A percentile compares a stretch with the other conserved stretches of the same genome.
phyloP scores from a whole-genome alignment of 2,113 vertebrate genomes.

The Sinocyclocheilus grahami region DNA sequence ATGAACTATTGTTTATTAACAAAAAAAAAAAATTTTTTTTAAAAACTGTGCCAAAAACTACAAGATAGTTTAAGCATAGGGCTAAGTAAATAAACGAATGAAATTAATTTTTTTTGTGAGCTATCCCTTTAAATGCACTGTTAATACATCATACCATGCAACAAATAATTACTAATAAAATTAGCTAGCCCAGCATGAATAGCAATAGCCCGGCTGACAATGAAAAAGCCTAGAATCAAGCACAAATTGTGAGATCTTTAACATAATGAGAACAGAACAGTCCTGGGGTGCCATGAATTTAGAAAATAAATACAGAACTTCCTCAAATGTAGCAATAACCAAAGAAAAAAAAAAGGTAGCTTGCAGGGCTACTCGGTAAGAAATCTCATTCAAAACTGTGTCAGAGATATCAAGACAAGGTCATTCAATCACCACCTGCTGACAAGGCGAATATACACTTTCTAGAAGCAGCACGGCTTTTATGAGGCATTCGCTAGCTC shows the following conservation, averaged over 20 bases:
- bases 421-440: constrained; percentile 49
- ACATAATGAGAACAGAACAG: constrained; percentile 4
- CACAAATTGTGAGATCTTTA: constrained; percentile 5
- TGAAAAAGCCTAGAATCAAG: constrained; percentile 17
- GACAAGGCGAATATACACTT: constrained; percentile 43
- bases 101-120: not conserved
- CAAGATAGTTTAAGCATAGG: not conserved
- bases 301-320: not conserved
- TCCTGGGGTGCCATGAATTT: not conserved
- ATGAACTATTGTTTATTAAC: not conserved
- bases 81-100: not conserved
- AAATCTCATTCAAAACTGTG: constrained; percentile 46
- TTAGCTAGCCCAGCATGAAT: constrained; percentile 38
- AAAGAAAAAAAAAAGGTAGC: not conserved
- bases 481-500: constrained; percentile 26
- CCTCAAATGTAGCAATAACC: not conserved
- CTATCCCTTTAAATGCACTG: constrained; percentile 21
- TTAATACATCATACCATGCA: constrained; percentile 11
- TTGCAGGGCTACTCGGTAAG: constrained; percentile 20
- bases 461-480: constrained; percentile 30
- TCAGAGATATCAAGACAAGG: constrained; percentile 50
- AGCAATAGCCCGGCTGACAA: constrained; percentile 36
- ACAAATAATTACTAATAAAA: constrained; percentile 47
- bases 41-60: no score
- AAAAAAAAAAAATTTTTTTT: no score